Base-by-base conservation (phyloP, 2,113 vertebrate species). In the Charina bottae region DNA sequence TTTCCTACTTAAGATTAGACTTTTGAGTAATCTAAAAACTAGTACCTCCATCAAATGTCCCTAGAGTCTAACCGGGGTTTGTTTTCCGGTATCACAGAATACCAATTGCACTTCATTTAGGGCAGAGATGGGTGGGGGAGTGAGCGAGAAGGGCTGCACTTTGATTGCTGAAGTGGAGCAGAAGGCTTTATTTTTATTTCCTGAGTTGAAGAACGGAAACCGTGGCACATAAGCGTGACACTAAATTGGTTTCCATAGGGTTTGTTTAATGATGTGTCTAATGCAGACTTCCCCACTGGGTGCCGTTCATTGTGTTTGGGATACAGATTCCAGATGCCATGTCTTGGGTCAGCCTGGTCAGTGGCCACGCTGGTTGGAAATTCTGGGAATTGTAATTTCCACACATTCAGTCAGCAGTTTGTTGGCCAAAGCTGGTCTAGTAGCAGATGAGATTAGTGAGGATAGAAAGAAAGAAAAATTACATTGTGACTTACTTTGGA, bases 1-100 rank as follows among this genome's bases (percentile, higher is more conserved):
- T 96, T 92, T 85, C 95, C 87, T 93, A 96, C 55, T 96, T 95
- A 93, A 93, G 95, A 90, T 94, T 96, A 95, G 93, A 55, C 72
- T 95, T 96, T 94, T 78, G 87, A 93, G 93, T 94, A 95, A 96
- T 90, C 92, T 90, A 85, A 94, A 95, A 88, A 84, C 88, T 96
- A 96, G 93, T 95, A 94, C 92, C 89, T 88, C 72, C 92, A 92
- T 88, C 92, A 95, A 49, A n/a, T 87, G 89, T 92, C 93, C 94
- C 85, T 68, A 78, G 85, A 95, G 92, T 90, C 85, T 56, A 68
- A 96, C 83, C 94, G 95, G 94, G 93, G 86, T 84, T 88, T 90
- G 88, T 88, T 89, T 90, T 28, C 33, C 62, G 60, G 53, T 68
- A 87, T 95, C 93, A 33, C 72, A 90, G 58, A 58, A 90, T 85